Conservation (phyloP, 2,888 invertebrate genomes). For the Willowsia nigromaculata region DNA sequence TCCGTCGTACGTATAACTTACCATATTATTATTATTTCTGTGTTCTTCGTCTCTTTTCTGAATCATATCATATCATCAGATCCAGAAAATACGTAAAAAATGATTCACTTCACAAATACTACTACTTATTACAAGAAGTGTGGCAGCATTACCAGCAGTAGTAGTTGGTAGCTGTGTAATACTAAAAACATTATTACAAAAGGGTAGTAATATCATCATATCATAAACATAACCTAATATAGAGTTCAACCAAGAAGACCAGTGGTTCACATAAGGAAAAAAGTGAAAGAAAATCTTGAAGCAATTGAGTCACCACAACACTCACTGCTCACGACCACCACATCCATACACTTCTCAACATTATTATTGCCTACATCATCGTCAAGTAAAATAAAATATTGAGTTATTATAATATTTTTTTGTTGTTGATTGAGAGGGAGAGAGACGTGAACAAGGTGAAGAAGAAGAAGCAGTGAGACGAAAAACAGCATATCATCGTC, state of each 20-base stretch:
- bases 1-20: not conserved
- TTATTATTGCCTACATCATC: not conserved
- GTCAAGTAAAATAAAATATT: not conserved
- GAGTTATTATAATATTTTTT: not conserved
- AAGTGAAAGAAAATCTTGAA: slow-evolving; percentile 2
- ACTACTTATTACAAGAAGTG: not conserved
- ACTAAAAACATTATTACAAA: not conserved
- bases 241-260: not conserved
- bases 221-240: slow-evolving; percentile 29
- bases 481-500: not conserved
- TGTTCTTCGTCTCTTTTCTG: not conserved
- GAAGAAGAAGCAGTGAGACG: not conserved
- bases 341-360: not conserved
- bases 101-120: slow-evolving; percentile 14
- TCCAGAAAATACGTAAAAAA: not conserved
- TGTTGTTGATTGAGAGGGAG: not conserved
- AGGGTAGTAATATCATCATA: not conserved
- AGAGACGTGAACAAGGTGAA: not conserved
- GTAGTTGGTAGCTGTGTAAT: not conserved
- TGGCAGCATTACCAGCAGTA: not conserved
- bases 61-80: not conserved
- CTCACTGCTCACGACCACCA: not conserved
- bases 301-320: not conserved
- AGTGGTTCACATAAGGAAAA: slow-evolving; percentile 12
- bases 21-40: not conserved